Evolutionary conservation across 2,888 invertebrate genomes (phyloP).

Genomic region (Diaprepes abbreviatus): DNA sequence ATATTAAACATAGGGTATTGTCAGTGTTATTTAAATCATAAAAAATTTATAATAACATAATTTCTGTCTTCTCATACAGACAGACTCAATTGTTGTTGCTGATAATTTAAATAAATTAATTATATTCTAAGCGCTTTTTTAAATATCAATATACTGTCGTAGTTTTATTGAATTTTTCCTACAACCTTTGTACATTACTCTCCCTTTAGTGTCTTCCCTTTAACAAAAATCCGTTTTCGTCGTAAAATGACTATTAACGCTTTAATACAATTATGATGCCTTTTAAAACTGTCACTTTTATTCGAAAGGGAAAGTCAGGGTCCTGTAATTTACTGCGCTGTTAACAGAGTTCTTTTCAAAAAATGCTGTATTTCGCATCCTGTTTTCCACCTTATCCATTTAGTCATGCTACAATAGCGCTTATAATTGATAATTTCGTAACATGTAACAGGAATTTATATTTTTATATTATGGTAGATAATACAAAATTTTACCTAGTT

Average conservation of each 20-base stretch:
- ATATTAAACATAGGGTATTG: no score
- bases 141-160: no score
- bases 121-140: no score
- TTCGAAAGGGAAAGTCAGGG: slow-evolving; percentile 28
- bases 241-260: slow-evolving; percentile 31
- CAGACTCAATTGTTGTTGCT: no score
- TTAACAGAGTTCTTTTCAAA: slow-evolving; percentile 31
- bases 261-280: slow-evolving; percentile 25
- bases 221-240: neutral
- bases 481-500: no score
- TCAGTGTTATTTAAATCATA: no score
- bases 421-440: slow-evolving; percentile 20
- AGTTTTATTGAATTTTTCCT: no score
- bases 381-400: slow-evolving; percentile 30
- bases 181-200: no score
- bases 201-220: neutral
- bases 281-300: slow-evolving; percentile 29
- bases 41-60: no score
- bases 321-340: slow-evolving; percentile 25
- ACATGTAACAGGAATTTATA: slow-evolving; percentile 6
- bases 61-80: no score
- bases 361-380: slow-evolving; percentile 14
- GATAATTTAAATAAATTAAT: no score
- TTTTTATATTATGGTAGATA: slow-evolving; percentile 7
- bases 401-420: slow-evolving; percentile 22